Evolutionary conservation across 2,888 invertebrate genomes (phyloP), one percentile per base, ranked within the genome.

Genomic region (Caradrina kadenii): DNA sequence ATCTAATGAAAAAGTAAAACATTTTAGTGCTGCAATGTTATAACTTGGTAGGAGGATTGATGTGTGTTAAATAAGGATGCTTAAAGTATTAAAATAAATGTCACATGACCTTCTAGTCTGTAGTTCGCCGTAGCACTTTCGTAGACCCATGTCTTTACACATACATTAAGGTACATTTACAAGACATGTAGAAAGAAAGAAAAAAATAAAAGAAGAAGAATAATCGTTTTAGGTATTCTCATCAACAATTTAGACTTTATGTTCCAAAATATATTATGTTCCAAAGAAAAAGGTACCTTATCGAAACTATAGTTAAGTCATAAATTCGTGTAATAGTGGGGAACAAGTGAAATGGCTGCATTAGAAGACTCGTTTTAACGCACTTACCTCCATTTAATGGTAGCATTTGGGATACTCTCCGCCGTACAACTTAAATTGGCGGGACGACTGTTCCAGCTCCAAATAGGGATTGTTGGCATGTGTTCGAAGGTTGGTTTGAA

Each of bases 401-500:
- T 99, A 0, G 99, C 99, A 90, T 99, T 99, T 4, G 99, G 99
- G 86, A 99, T 96, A 88, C 97, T 97, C 92, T 98, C 98, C n/a
- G 98, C 98, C 56, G 98, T 96, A 89, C 99, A 99, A 72, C 98
- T 98, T 8, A 99, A 96, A 91, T 99, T 99, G 2, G 98, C 98
- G 1, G 97, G 97, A 83, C 96, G 96, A 52, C 97, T 96, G 60
- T 97, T 97, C 99, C 99, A 99, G 45, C 98, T 98, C 97, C 98
- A 98, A 0, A 97, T 96, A 0, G 98, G 98, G 5, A 97, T 97
- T 50, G 97, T 96, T 48, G 97, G 96, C 93, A 96, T 96, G 52
- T 97, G 96, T 54, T 97, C 97, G 88, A 99, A 98, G 3, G 97
- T 97, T 0, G 99, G 98, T 7, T 97, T 96, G 87, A 98, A 99